Base-by-base conservation (phyloP, 2,888 invertebrate genomes). In the Taenaris catops region DNA sequence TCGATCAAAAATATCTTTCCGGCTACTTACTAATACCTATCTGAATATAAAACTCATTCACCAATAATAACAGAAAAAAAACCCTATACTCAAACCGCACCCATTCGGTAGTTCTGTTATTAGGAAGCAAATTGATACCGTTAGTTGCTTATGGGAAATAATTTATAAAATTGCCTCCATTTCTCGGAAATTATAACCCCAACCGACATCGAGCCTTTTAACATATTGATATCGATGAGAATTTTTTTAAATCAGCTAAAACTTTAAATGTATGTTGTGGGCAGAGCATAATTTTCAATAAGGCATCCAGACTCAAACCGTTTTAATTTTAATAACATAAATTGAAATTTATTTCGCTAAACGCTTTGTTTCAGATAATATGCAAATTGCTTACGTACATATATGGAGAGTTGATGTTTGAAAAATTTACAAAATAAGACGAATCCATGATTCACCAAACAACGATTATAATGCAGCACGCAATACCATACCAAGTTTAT, bases 51-150 rank as follows among this genome's bases (percentile, higher is more conserved):
- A n/a, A n/a, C n/a, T n/a, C n/a, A n/a, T n/a, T n/a, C n/a, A n/a
- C n/a, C n/a, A n/a, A n/a, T n/a, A n/a, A n/a, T n/a, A n/a, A 18
- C 18, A 18, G 2, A 18, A 18, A 18, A 18, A 6, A n/a, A 18
- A 18, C 4, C 3, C 18, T 4, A 18, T 4, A 18, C 6, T 4
- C 18, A 20, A 29, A 21, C 20, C 8, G 12, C 17, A 24, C 10
- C 17, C 16, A 19, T 29, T 21, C 8, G 21, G 14, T 14, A 29
- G 17, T 32, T 17, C 24, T 8, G 16, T 32, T n/a, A 24, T 24
- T 21, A 31, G 16, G 16, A 14, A 24, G 23, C n/a, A 32, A 24
- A 32, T 32, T 32, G 32, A 32, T 32, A 24, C 32, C 11, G 19
- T 20, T 25, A 29, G 8, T 23, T 23, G 29, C 29, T 36, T 29